Conservation (phyloP, 2,797 vertebrate species). For the Alfaro cultratus region DNA sequence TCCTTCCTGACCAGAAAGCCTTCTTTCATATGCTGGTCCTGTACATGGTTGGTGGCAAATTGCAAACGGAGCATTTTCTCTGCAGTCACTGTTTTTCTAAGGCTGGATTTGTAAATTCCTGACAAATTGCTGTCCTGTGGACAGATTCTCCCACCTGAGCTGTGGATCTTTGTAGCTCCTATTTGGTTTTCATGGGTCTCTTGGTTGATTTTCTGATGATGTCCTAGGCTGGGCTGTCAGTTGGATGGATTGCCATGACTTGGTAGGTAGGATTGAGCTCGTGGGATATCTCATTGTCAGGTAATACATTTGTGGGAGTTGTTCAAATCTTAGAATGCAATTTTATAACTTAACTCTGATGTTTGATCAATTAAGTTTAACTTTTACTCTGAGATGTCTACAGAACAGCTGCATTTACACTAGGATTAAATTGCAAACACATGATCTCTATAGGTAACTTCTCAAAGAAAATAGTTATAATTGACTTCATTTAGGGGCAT, state of each 20-base stretch:
- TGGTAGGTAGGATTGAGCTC: background rate
- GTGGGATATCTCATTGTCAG: background rate
- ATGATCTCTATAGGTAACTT: background rate
- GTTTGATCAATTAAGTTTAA: background rate
- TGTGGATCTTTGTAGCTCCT: background rate
- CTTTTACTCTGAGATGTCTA: background rate
- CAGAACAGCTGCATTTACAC: too few relatives aligned
- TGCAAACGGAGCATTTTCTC: background rate
- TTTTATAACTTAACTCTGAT: background rate
- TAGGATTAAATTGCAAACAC: background rate
- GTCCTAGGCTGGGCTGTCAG: background rate
- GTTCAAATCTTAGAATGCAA: background rate
- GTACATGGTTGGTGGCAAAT: background rate
- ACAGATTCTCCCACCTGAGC: background rate
- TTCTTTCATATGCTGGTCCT: background rate
- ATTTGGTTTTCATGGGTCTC: constrained; percentile 1
- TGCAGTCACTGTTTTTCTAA: background rate
- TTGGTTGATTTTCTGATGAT: background rate
- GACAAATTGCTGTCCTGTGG: background rate
- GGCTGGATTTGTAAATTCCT: background rate
- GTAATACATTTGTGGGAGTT: background rate
- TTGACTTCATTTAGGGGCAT: background rate
- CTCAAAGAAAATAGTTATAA: background rate
- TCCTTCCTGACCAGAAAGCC: background rate
- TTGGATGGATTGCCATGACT: constrained; percentile 4